These are phyloP conservation scores for Nettapus auritus DNA, from an alignment of 2,113 vertebrate species.

Conservation along the genomic window DNA sequence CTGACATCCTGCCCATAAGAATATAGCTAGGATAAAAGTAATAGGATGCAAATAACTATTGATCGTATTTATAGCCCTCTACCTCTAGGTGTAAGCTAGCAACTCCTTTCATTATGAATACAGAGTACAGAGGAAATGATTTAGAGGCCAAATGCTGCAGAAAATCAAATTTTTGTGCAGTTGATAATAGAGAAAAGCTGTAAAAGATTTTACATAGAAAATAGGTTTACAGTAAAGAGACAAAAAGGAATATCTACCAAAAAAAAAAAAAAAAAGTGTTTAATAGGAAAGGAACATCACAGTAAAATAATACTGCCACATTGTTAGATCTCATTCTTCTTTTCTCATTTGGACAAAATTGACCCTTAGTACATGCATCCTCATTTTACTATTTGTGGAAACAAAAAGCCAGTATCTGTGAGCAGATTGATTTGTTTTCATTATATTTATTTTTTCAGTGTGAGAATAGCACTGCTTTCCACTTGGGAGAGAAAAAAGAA, in stretches of 20 bases:
- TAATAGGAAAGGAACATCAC: background rate
- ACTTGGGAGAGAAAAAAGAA: background rate
- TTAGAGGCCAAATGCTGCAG: background rate
- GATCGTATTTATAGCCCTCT: conserved; percentile 4
- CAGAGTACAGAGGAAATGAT: background rate
- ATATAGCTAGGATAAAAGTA: conserved; percentile 11
- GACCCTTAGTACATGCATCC: background rate
- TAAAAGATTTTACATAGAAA: background rate
- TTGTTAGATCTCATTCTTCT: background rate
- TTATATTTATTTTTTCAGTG: background rate
- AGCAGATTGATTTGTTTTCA: background rate
- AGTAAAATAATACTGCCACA: background rate
- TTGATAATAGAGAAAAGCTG: background rate
- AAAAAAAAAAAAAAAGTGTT: background rate
- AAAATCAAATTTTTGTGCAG: background rate
- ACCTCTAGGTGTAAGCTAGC: conserved; percentile 1
- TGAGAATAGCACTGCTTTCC: background rate
- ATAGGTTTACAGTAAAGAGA: background rate
- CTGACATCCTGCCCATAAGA: conserved; percentile 5
- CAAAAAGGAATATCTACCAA: background rate
- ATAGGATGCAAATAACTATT: conserved; percentile 16
- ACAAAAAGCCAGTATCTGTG: background rate
- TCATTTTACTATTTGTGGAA: background rate
- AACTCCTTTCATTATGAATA: background rate
- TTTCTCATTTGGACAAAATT: background rate